Base-by-base conservation (phyloP, 1,140 invertebrate genomes). In the Dufourea novaeangliae region DNA sequence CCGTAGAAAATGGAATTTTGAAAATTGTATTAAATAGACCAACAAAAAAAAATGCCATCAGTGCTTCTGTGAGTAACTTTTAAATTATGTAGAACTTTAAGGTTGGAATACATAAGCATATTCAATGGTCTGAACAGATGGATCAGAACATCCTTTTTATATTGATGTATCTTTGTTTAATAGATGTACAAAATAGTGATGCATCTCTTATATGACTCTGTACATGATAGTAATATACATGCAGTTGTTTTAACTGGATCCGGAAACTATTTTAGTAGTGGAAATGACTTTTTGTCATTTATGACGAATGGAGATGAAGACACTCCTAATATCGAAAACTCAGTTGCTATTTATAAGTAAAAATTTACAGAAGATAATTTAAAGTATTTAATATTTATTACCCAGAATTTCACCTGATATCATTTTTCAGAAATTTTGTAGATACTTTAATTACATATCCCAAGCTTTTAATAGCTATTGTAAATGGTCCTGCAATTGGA, bases 401-500 rank as follows among this genome's bases (percentile, higher is more conserved):
- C n/a, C n/a, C n/a, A n/a, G 20, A 37, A 64, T 34, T 56, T 10
- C 22, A 70, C 22, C 44, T 27, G 7, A n/a, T n/a, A 22, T 32
- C 3, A 68, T 68, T n/a, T 63, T 59, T 92, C 80, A 95, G 94
- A 66, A 91, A 94, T 41, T 97, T 97, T 92, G 94, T 98, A 14
- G 93, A 94, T 79, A 93, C 96, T 4, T 95, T 98, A 82, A 98
- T 99, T 80, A 94, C 95, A 76, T 98, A 97, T 89, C 96, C 97
- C 0, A 99, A 99, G 91, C 93, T 98, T 25, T 88, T 99, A 54
- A 94, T 99, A 73, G 97, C 95, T 46, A 92, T 98, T 54, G 95
- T 99, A 0, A 98, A 99, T 94, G 98, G 98, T 44, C 97, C 97
- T 62, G 97, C 98, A n/a, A 94, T 99, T 78, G 98, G 98, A 25